phyloP scores from a whole-genome alignment of 2,113 vertebrate species.

The Panthera tigris region DNA sequence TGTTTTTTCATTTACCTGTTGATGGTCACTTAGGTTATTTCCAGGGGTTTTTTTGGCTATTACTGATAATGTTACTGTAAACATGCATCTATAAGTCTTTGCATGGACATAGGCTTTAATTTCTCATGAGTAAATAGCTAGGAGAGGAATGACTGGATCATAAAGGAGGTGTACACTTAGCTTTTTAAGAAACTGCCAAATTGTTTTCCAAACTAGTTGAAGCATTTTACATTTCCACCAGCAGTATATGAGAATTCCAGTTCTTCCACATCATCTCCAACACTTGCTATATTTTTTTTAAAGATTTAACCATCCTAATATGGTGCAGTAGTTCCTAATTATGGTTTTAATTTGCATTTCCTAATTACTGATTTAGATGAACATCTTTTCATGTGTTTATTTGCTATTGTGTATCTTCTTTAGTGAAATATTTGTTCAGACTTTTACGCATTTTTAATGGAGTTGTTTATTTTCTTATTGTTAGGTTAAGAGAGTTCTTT shows the following conservation, averaged over 20 bases:
- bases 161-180: neutral
- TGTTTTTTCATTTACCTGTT: neutral
- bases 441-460: neutral
- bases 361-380: neutral
- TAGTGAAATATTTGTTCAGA: neutral
- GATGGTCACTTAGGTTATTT: neutral
- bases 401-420: neutral
- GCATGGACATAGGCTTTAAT: neutral
- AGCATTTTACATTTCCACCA: neutral
- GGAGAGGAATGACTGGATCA: neutral
- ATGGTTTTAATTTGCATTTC: neutral
- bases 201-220: neutral
- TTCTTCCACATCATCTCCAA: neutral
- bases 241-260: neutral
- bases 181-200: neutral
- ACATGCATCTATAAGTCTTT: neutral
- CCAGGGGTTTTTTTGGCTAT: neutral
- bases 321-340: neutral
- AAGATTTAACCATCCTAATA: neutral
- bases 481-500: neutral
- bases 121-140: neutral
- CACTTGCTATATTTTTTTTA: neutral
- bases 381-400: neutral
- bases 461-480: neutral
- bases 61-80: neutral